phyloP scores from a whole-genome alignment of 2,888 invertebrate genomes.

The Acrobasis repandana region DNA sequence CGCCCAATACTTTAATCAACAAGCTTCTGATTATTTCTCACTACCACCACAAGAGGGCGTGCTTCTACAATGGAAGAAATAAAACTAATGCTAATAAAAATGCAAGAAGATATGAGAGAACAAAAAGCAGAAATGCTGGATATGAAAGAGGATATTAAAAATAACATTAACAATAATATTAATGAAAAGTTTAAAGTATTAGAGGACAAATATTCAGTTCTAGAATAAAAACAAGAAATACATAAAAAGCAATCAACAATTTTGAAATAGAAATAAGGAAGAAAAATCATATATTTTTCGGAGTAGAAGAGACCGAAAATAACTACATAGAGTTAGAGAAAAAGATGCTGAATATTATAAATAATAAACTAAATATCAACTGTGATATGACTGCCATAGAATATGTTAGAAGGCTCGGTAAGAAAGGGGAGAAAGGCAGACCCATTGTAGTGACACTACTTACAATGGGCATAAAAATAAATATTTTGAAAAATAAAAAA shows the following conservation, averaged over 20 bases:
- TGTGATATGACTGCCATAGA: slow-evolving; percentile 10
- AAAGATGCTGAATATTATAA: slow-evolving; percentile 4
- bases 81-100: too few species aligned
- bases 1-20: too few species aligned
- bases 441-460: slow-evolving; percentile 17
- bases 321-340: slow-evolving; percentile 1
- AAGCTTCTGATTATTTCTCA: too few species aligned
- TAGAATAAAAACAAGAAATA: slow-evolving; percentile 12
- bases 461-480: slow-evolving; percentile 23
- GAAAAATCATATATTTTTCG: slow-evolving; percentile 18
- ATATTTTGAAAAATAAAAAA: slow-evolving; percentile 30
- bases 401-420: slow-evolving; percentile 13
- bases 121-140: slow-evolving; percentile 15
- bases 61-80: too few species aligned
- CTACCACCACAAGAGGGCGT: too few species aligned
- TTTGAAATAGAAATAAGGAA: slow-evolving; percentile 11
- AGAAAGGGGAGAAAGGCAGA: slow-evolving; percentile 18
- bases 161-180: slow-evolving; percentile 16
- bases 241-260: slow-evolving; percentile 7
- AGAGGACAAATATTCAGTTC: slow-evolving; percentile 2
- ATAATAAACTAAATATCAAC: background rate
- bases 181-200: slow-evolving; percentile 10
- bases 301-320: slow-evolving; percentile 11
- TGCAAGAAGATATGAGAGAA: background rate
- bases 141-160: slow-evolving; percentile 8